phyloP scores from a whole-genome alignment of 2,888 invertebrate species.

The Augochlorella aurata region DNA sequence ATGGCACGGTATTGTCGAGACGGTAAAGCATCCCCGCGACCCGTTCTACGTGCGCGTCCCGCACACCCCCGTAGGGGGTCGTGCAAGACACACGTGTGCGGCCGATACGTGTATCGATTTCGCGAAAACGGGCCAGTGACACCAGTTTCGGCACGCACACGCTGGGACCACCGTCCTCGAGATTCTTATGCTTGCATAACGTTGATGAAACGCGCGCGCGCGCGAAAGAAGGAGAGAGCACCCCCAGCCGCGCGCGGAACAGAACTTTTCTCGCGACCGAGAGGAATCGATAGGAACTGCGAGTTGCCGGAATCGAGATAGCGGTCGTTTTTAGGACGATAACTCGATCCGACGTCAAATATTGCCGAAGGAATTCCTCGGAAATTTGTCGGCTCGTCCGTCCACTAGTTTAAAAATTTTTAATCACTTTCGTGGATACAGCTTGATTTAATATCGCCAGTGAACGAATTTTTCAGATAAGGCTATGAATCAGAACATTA shows the following conservation, averaged over 20 bases:
- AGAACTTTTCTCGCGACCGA: neutral
- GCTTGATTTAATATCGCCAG: no score
- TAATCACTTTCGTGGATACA: no score
- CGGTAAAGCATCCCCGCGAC: conserved; percentile 23
- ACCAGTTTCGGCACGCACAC: conserved; percentile 48
- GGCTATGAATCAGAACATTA: no score
- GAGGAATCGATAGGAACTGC: neutral
- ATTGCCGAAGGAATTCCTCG: no score
- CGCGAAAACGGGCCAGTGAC: conserved; percentile 50
- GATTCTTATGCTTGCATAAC: conserved; percentile 44
- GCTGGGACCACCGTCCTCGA: conserved; percentile 41
- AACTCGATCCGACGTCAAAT: neutral
- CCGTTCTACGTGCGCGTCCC: neutral
- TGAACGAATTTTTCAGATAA: no score
- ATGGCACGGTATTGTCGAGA: conserved; percentile 33
- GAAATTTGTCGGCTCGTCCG: no score
- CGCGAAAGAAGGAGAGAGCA: neutral
- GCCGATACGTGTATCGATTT: conserved; percentile 61
- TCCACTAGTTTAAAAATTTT: no score
- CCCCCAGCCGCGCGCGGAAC: neutral
- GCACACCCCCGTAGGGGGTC: conserved; percentile 4
- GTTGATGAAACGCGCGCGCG: conserved; percentile 23
- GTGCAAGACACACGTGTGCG: conserved; percentile 31
- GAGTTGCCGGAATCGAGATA: neutral
- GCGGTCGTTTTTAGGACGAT: neutral